Percentiles rank a stretch among this genome's conserved stretches.
These are phyloP conservation scores for Eupithecia inturbata DNA, from an alignment of 2,888 invertebrate genomes.

Conservation along the genomic window DNA sequence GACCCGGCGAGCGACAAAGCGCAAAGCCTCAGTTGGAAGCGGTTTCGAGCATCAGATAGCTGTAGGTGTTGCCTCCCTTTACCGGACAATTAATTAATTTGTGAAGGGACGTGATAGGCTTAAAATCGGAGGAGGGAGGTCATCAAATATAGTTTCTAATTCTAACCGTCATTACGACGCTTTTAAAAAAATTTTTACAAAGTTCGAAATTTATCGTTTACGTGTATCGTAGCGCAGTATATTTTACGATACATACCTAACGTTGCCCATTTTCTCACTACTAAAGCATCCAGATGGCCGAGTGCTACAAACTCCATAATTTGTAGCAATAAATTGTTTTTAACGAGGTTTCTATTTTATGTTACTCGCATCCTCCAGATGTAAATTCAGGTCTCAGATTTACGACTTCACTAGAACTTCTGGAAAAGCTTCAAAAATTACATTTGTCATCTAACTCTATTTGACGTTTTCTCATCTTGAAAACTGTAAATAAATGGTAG, in stretches of 20 bases:
- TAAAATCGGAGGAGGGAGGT: background rate
- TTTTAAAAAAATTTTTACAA: background rate
- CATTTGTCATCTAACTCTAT: background rate
- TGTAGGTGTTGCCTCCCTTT: background rate
- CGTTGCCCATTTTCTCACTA: background rate
- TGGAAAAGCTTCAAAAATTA: slow-evolving; percentile 20
- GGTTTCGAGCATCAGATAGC: background rate
- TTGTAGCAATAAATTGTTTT: background rate
- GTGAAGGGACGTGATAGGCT: background rate
- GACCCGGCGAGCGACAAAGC: slow-evolving; percentile 27
- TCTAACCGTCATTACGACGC: background rate
- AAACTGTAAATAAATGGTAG: background rate
- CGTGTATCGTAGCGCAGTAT: background rate
- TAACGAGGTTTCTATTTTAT: slow-evolving; percentile 26
- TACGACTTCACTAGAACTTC: slow-evolving; percentile 45
- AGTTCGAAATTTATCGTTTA: background rate
- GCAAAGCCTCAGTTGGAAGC: slow-evolving; percentile 36
- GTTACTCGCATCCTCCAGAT: slow-evolving; percentile 41
- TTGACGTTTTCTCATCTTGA: slow-evolving; percentile 17
- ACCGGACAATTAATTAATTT: background rate
- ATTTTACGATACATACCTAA: background rate
- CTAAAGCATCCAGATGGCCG: slow-evolving; percentile 7
- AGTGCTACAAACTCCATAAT: background rate
- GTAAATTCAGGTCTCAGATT: slow-evolving; percentile 52
- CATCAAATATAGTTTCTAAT: background rate